Evolutionary conservation across 2,888 invertebrate species (phyloP), one percentile per base, ranked within the genome.

Genomic region (Lasius platythorax): DNA sequence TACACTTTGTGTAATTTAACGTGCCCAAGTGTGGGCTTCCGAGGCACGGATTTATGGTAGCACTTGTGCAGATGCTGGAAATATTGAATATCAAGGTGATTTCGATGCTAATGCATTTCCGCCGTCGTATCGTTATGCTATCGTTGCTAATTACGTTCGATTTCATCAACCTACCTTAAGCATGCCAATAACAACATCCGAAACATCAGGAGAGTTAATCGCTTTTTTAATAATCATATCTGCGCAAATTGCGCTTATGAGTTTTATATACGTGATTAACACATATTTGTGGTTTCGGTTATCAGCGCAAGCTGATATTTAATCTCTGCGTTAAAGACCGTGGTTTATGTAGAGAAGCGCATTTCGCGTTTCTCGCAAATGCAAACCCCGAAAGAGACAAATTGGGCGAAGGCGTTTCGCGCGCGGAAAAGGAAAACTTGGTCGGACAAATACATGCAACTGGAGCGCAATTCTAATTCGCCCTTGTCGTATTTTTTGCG

Each of bases 1-100:
- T 90, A 86, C 89, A 70, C 87, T 88, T 87, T 87, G 85, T 85
- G 87, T 85, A 89, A 90, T 90, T 87, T 85, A 88, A 85, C 73
- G 78, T 56, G 73, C 56, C 61, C 58, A 79, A 83, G 72, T 79
- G 78, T 63, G 68, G 63, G 79, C 43, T 23, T 70, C 40, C 43
- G 83, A 75, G 50, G 83, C 61, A 61, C 66, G 67, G 64, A 90
- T 89, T 90, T 90, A 89, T 82, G 50, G 43, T 67, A 74, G 79
- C 85, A 81, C 72, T 88, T 85, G 84, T 46, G 83, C 82, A 84
- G 68, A 72, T 33, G 58, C 15, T 33, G 82, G 79, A 87, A 90
- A 87, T 87, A 85, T 83, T 63, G 70, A n/a, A 85, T 70, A 87
- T 75, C 86, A 83, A 82, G 81, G 74, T 74, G 87, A 87, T 89